A percentile compares a stretch with the other conserved stretches of the same genome.
Conservation (phyloP, 2,888 invertebrate species). For the Cosmopolites sordidus region DNA sequence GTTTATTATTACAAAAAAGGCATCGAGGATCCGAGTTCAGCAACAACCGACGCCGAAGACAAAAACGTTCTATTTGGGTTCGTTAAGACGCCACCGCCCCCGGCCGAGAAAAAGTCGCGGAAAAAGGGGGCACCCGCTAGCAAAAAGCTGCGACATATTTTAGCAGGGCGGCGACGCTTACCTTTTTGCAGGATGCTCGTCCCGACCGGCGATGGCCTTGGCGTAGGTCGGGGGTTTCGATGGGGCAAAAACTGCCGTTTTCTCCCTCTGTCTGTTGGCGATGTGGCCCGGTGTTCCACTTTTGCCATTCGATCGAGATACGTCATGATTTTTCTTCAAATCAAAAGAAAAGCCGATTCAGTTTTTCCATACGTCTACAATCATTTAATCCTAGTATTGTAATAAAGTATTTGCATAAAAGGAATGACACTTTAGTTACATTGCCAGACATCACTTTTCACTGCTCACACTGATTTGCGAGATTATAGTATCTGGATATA, state of each 20-base stretch:
- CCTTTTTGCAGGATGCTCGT: constrained; percentile 27
- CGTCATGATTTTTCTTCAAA: no score
- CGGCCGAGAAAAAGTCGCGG: constrained; percentile 23
- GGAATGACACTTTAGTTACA: no score
- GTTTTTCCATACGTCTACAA: no score
- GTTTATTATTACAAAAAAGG: neutral
- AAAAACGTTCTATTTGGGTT: constrained; percentile 47
- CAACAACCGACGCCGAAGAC: constrained; percentile 23
- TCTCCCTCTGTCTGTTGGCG: constrained; percentile 21
- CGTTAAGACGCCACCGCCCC: constrained; percentile 35
- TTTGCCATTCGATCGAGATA: constrained; percentile 18
- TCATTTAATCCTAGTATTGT: no score
- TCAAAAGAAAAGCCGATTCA: no score
- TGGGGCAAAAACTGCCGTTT: constrained; percentile 29
- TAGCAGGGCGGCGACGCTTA: constrained; percentile 25
- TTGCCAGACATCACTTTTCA: no score
- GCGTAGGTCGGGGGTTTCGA: constrained; percentile 32
- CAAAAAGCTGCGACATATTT: constrained; percentile 26
- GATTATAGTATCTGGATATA: no score
- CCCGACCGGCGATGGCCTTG: constrained; percentile 28
- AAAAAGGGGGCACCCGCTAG: constrained; percentile 24
- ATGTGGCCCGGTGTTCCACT: constrained; percentile 23
- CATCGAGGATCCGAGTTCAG: constrained; percentile 11
- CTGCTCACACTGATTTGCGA: no score
- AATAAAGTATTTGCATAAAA: no score